Evolutionary conservation across 1,140 invertebrate species (phyloP).

Genomic region (Dendrolimus kikuchii): DNA sequence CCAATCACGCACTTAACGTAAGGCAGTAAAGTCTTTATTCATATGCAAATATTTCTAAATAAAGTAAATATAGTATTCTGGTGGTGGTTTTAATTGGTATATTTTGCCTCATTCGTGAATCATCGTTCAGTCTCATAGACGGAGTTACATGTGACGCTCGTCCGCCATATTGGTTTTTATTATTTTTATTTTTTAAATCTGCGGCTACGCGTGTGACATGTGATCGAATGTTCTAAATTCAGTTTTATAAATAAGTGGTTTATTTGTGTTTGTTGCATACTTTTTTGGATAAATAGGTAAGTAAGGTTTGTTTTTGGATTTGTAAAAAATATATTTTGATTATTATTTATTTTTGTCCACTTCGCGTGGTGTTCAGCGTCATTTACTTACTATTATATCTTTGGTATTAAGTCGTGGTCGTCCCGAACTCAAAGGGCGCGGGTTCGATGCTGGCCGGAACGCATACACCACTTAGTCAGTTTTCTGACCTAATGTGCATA

Average conservation of each 20-base stretch:
- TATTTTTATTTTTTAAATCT: slow-evolving; percentile 8
- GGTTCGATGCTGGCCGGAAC: too few relatives aligned
- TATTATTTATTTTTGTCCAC: too few relatives aligned
- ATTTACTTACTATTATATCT: too few relatives aligned
- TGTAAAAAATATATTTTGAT: too few relatives aligned
- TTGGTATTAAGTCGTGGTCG: too few relatives aligned
- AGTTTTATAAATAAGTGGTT: slow-evolving; percentile 5
- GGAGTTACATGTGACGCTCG: slow-evolving; percentile 10
- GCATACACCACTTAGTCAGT: too few relatives aligned
- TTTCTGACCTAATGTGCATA: too few relatives aligned
- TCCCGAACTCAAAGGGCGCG: too few relatives aligned
- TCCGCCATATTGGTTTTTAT: slow-evolving; percentile 13
- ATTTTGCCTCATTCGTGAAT: slow-evolving; percentile 60
- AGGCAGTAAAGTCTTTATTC: slow-evolving; percentile 8
- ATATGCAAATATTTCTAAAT: slow-evolving; percentile 7
- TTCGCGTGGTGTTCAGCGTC: too few relatives aligned
- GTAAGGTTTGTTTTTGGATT: too few relatives aligned
- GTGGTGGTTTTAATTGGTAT: slow-evolving; percentile 47
- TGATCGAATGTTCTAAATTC: slow-evolving; percentile 12
- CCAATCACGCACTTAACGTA: slow-evolving; percentile 2
- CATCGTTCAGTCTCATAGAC: slow-evolving; percentile 40
- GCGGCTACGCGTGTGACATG: slow-evolving; percentile 12
- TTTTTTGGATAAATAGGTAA: not conserved
- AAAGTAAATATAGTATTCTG: slow-evolving; percentile 12
- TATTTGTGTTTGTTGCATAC: not conserved